Percentiles rank a stretch among this genome's conserved stretches.
phyloP scores from a whole-genome alignment of 2,113 vertebrate genomes.

The Notarius quadriscutis region DNA sequence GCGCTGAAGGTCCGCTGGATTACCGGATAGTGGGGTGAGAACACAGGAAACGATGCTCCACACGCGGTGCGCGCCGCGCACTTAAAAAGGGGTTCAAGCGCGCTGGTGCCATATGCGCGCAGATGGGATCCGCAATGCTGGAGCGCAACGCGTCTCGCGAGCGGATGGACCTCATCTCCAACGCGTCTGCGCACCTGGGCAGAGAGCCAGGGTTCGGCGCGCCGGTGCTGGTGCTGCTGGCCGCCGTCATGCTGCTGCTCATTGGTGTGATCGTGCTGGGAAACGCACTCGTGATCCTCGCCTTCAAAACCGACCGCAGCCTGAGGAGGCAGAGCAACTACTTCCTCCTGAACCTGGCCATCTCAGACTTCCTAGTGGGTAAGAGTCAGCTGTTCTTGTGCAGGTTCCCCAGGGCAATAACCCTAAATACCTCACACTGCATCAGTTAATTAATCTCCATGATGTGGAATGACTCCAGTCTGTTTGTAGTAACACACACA shows the following conservation, averaged over 20 bases:
- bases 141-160: slow-evolving; percentile 24
- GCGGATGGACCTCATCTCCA: slow-evolving; percentile 36
- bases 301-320: slow-evolving; percentile 84
- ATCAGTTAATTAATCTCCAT: too few relatives aligned
- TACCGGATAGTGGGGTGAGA: neutral
- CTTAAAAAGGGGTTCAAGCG: neutral
- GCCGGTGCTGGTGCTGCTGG: slow-evolving; percentile 67
- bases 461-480: too few relatives aligned
- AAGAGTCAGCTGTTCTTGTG: slow-evolving; percentile 61
- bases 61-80: neutral
- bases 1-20: neutral
- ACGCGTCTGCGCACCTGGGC: slow-evolving; percentile 58
- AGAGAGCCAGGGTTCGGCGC: slow-evolving; percentile 54
- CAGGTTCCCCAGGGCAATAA: neutral
- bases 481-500: too few relatives aligned
- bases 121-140: slow-evolving; percentile 13
- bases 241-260: slow-evolving; percentile 78
- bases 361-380: slow-evolving; percentile 91
- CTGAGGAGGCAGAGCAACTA: slow-evolving; percentile 85
- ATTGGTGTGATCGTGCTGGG: slow-evolving; percentile 80
- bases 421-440: too few relatives aligned
- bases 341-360: slow-evolving; percentile 86
- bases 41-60: neutral
- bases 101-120: neutral
- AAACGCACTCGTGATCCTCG: slow-evolving; percentile 82